Evolutionary conservation across 2,113 vertebrate genomes (phyloP).

Genomic region (Lagenorhynchus albirostris): DNA sequence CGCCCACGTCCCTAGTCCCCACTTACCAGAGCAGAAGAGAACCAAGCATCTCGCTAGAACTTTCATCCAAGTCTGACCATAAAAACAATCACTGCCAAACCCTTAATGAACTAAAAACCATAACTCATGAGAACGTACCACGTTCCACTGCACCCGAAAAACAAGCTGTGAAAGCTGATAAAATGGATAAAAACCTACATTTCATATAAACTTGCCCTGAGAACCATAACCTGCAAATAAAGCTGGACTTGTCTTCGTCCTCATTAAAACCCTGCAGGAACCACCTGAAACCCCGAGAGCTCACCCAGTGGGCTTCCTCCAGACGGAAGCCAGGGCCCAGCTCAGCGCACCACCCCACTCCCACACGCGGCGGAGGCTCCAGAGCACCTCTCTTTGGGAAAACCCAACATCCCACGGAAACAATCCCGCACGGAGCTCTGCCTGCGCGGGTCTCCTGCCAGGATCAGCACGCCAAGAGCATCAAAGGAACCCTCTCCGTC

Average conservation of each 20-base stretch:
- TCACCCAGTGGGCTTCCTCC: fast-evolving
- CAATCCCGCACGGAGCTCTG: fast-evolving
- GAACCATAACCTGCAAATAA: not conserved
- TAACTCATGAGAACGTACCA: fast-evolving
- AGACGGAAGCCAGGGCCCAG: fast-evolving
- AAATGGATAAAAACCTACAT: fast-evolving
- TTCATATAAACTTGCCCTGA: fast-evolving
- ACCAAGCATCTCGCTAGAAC: not conserved
- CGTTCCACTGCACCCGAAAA: fast-evolving
- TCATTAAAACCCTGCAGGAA: not conserved
- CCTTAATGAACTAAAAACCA: not conserved
- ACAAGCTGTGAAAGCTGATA: fast-evolving
- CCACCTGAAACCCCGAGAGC: not conserved
- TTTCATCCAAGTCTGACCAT: not conserved
- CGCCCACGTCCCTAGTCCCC: fast-evolving
- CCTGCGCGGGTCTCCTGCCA: not conserved
- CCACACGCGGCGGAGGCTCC: fast-evolving
- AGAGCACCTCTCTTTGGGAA: not conserved
- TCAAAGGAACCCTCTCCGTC: not conserved
- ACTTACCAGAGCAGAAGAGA: not conserved
- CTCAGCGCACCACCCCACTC: not conserved
- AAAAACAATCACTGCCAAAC: not conserved
- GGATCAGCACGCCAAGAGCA: not conserved
- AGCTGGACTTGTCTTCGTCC: not conserved
- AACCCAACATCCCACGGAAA: fast-evolving